phyloP scores from a whole-genome alignment of 2,888 invertebrate species.

The Selenia dentaria region DNA sequence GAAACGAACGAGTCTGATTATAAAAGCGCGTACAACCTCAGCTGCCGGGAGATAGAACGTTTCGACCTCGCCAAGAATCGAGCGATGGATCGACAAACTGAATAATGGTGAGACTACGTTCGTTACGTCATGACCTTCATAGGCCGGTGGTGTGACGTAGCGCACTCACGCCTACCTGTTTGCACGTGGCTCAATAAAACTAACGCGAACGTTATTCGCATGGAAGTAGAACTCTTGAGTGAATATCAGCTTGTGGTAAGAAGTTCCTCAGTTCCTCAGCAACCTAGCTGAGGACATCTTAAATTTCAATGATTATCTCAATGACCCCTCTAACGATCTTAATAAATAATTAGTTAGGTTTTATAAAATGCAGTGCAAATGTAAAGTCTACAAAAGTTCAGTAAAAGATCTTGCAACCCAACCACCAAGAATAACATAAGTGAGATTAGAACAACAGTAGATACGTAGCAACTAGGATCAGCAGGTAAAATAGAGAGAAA shows the following conservation, averaged over 20 bases:
- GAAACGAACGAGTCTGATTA: constrained; percentile 57
- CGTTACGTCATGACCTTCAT: constrained; percentile 78
- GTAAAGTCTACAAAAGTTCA: constrained; percentile 1
- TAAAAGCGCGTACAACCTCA: constrained; percentile 58
- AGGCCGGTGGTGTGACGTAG: constrained; percentile 67
- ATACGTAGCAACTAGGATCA: constrained; percentile 4
- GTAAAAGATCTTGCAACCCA: constrained; percentile 13
- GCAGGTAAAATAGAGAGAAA: constrained; percentile 9
- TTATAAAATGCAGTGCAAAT: constrained; percentile 9
- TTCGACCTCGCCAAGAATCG: constrained; percentile 68
- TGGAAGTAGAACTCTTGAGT: constrained; percentile 34
- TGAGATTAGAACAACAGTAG: constrained; percentile 9
- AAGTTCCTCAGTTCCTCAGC: too few relatives aligned
- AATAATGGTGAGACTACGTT: constrained; percentile 67
- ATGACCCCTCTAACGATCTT: too few relatives aligned
- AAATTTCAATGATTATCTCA: too few relatives aligned
- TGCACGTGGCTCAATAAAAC: constrained; percentile 64
- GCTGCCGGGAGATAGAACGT: constrained; percentile 60
- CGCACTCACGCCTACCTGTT: constrained; percentile 67
- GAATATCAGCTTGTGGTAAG: constrained; percentile 14
- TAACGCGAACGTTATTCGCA: constrained; percentile 44
- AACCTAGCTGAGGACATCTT: too few relatives aligned
- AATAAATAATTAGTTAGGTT: too few relatives aligned
- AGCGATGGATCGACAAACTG: constrained; percentile 69
- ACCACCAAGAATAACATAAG: constrained; percentile 15